Evolutionary conservation across 1,140 invertebrate genomes (phyloP), one percentile per base, ranked within the genome.

Genomic region (Schlechtendalia chinensis): DNA sequence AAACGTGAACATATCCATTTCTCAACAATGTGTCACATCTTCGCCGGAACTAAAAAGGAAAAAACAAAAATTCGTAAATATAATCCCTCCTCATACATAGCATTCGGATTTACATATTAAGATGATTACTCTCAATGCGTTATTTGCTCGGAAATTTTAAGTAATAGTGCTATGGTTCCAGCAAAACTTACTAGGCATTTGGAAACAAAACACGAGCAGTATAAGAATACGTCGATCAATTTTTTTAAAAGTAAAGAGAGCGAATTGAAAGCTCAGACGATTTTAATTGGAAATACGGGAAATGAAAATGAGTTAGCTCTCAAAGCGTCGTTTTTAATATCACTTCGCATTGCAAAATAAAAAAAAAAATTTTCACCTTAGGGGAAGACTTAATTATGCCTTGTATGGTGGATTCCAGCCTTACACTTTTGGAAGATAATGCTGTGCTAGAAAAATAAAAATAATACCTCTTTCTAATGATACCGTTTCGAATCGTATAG

Each of bases 201-300:
- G 67, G 63, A 72, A 67, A 82, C 65, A 63, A 72, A 72, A 59
- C 82, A 82, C 27, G 17, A 59, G 39, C 29, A 59, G 10, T 58
- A 59, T 77, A 32, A 77, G 27, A 77, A 16, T 39, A 59, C 58
- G 39, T 39, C 29, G n/a, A 59, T 58, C 10, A 54, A 77, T 56
- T 77, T 77, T 24, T 59, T 39, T 59, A 54, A 75, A 75, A 56
- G 56, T 58, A 58, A 58, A 59, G 72, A 77, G 32, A 56, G 45
- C n/a, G 82, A 83, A 81, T 69, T 82, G 59, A 83, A 84, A 75
- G 83, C 81, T 81, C 83, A 82, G 54, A 84, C 82, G 82, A 81
- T 83, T 24, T 81, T 82, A 54, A 54, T 81, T 58, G n/a, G 71
- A 61, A 81, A 81, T 56, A 80, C 56, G 39, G 71, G 53, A 56